Base-by-base conservation (phyloP, 2,797 vertebrate species). In the Graptemys geographica region DNA sequence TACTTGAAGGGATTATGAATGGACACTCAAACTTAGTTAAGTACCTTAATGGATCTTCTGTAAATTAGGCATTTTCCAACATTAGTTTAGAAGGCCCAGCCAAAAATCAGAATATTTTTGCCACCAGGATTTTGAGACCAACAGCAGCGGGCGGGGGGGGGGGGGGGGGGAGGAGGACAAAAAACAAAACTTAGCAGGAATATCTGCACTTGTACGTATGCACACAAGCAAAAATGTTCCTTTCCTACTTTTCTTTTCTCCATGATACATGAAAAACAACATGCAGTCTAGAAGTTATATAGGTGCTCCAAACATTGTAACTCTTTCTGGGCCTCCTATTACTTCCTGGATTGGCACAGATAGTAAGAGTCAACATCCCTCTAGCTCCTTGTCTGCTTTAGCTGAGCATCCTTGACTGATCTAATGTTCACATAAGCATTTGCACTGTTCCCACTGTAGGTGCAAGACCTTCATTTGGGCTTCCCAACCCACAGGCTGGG, bases 1-100 rank as follows among this genome's bases (percentile, higher is more conserved):
- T 41, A 83, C 37, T 59, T 31, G 41, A 94, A 95, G 56, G 33
- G 28, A 69, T 69, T 37, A 69, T 21, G 65, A 37, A 9, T 19
- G 8, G 8, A 69, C 18, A 19, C n/a, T 33, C n/a, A 69, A 69
- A 69, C 19, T 69, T 19, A 69, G 62, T 10, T 69, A 69, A 69
- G 90, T 37, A 80, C 33, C 72, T 81, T 11, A 15, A 33, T 13
- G 41, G 15, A 28, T 47, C 13, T 28, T 27, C 23, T 76, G 25
- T 16, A 76, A 76, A 47, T 76, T 27, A 76, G 41, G 41, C 41
- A 28, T 76, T 76, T 47, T 25, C 93, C 49, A 83, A 21, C 15
- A 27, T 52, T 8, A 96, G 28, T 37, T 95, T 92, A 92, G 56
- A 95, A 94, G 44, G 78, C 90, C 23, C 33, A 95, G 88, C 79